These are phyloP conservation scores for Octopus sinensis DNA, from an alignment of 1,140 invertebrate genomes.

Conservation along the genomic window DNA sequence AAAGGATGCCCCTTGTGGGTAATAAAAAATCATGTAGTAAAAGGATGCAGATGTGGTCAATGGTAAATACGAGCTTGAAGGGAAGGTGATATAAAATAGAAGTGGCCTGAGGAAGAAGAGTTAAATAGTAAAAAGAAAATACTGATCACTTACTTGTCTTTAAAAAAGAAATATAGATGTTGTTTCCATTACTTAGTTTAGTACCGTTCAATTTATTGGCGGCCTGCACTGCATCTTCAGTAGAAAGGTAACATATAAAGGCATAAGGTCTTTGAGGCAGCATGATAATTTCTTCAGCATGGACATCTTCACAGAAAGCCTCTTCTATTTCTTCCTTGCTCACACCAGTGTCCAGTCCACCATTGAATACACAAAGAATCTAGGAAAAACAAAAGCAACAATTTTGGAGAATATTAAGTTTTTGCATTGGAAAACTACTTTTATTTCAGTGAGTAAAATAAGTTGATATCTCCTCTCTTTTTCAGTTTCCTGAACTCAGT, in stretches of 20 bases:
- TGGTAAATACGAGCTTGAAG: too few relatives aligned
- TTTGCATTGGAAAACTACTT: background rate
- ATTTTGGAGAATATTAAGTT: background rate
- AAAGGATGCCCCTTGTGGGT: too few relatives aligned
- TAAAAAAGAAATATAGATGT: constrained; percentile 16
- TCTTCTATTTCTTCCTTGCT: constrained; percentile 64
- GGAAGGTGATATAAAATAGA: background rate
- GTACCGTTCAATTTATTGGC: constrained; percentile 60
- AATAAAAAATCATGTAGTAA: too few relatives aligned
- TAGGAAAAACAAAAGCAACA: constrained; percentile 35
- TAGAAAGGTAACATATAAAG: constrained; percentile 65
- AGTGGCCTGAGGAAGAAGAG: background rate
- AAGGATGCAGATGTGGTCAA: too few relatives aligned
- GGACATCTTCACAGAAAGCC: constrained; percentile 60
- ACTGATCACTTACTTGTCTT: background rate
- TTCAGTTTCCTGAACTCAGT: too few relatives aligned
- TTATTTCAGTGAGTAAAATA: background rate
- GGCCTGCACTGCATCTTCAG: constrained; percentile 60
- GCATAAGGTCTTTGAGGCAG: constrained; percentile 72
- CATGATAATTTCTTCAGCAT: constrained; percentile 65
- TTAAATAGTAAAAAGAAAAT: background rate
- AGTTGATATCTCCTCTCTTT: too few relatives aligned
- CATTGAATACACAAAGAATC: constrained; percentile 70
- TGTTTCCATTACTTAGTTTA: constrained; percentile 28
- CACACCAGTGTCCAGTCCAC: constrained; percentile 71